Evolutionary conservation across 2,888 invertebrate genomes (phyloP).

Genomic region (Sminthurides aquaticus): DNA sequence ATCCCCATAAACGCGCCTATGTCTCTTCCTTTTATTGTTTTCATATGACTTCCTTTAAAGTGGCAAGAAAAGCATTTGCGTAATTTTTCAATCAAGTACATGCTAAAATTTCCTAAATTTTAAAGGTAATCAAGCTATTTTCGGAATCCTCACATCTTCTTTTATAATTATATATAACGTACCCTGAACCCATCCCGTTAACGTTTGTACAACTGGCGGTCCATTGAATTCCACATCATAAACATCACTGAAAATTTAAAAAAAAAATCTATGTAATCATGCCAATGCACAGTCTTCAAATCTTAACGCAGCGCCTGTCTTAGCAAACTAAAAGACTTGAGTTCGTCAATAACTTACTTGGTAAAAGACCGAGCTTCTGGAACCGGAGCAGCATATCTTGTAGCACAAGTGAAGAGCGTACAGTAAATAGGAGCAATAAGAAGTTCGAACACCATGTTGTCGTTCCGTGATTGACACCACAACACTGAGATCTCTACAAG

Average conservation of each 20-base stretch:
- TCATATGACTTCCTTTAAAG: constrained; percentile 21
- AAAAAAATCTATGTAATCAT: too few species aligned
- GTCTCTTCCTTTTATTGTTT: constrained; percentile 24
- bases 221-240: neutral
- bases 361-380: neutral
- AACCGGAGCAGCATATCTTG: neutral
- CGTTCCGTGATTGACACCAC: neutral
- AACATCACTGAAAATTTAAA: constrained; percentile 6
- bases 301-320: too few species aligned
- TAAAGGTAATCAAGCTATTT: too few species aligned
- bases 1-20: constrained; percentile 30
- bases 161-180: too few species aligned
- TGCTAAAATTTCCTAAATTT: too few species aligned
- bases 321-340: too few species aligned
- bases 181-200: constrained; percentile 14
- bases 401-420: constrained; percentile 12
- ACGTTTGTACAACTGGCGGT: constrained; percentile 11
- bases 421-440: constrained; percentile 13
- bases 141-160: too few species aligned
- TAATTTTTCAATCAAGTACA: too few species aligned
- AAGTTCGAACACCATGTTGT: constrained; percentile 14
- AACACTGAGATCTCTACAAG: too few species aligned
- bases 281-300: too few species aligned
- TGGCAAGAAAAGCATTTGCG: too few species aligned
- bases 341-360: constrained; percentile 2